These are phyloP conservation scores for Cerastoderma edule DNA, from an alignment of 2,888 invertebrate species.

Conservation along the genomic window DNA sequence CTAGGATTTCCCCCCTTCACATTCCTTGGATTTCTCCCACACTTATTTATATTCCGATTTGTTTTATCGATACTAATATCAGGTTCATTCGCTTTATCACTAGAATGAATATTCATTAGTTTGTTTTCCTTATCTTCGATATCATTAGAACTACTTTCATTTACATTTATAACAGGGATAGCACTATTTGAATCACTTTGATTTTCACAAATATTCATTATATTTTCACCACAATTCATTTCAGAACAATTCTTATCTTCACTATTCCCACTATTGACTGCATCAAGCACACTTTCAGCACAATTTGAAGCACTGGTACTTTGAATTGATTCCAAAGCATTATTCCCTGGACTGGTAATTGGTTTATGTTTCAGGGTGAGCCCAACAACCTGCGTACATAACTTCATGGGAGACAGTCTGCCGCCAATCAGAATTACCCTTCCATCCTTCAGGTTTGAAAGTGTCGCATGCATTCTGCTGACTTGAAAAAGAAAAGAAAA, in stretches of 20 bases:
- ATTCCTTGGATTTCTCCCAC: background rate
- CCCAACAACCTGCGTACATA: slow-evolving; percentile 59
- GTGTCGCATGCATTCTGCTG: slow-evolving; percentile 76
- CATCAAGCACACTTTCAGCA: background rate
- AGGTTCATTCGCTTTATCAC: slow-evolving; percentile 2
- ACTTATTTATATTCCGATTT: background rate
- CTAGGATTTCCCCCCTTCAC: background rate
- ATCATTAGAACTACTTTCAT: background rate
- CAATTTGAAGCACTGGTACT: background rate
- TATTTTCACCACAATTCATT: slow-evolving; percentile 29
- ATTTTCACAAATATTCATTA: slow-evolving; percentile 28
- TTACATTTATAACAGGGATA: background rate
- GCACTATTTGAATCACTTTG: slow-evolving; percentile 4
- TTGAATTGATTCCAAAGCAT: background rate
- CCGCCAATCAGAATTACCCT: slow-evolving; percentile 82
- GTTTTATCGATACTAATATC: no score
- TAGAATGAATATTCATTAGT: slow-evolving; percentile 14
- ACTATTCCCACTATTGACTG: background rate
- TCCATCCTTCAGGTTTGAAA: slow-evolving; percentile 65
- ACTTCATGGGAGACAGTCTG: slow-evolving; percentile 81
- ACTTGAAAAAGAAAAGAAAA: slow-evolving; percentile 60
- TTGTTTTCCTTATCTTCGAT: slow-evolving; percentile 15
- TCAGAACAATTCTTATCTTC: slow-evolving; percentile 9
- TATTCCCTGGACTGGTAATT: background rate
- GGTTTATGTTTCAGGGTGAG: slow-evolving; percentile 31